Percentiles rank a stretch among this genome's conserved stretches.
Evolutionary conservation across 2,113 vertebrate species (phyloP).

Genomic region (Ophthalmolycus amberensis): DNA sequence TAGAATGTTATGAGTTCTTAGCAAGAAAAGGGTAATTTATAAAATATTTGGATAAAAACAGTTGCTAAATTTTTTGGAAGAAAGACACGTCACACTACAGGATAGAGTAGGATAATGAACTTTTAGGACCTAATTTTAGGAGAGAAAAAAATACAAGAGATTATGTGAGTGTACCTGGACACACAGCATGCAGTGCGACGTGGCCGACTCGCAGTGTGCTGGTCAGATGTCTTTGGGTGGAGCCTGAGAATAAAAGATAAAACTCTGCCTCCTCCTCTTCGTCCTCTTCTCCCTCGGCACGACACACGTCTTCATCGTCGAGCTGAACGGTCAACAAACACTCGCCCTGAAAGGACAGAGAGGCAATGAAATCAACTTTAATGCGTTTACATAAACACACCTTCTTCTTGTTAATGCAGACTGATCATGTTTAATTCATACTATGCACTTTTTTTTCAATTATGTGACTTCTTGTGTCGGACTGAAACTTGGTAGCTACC

Average conservation of each 20-base stretch:
- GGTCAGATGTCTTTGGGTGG: slow-evolving; percentile 88
- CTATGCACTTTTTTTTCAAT: too few species aligned
- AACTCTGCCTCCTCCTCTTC: slow-evolving; percentile 89
- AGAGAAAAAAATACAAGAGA: not conserved
- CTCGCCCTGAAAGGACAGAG: slow-evolving; percentile 83
- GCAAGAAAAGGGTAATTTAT: too few species aligned
- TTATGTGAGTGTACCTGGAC: slow-evolving; percentile 85
- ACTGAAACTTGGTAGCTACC: not conserved
- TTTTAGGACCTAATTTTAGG: not conserved
- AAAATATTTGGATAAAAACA: too few species aligned
- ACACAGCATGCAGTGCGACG: slow-evolving; percentile 88
- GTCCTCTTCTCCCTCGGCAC: slow-evolving; percentile 67
- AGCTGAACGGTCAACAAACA: slow-evolving; percentile 90
- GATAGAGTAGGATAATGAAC: not conserved
- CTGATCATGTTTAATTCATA: not conserved
- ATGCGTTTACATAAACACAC: not conserved
- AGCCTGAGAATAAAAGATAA: slow-evolving; percentile 91
- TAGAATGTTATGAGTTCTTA: not conserved
- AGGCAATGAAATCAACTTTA: not conserved
- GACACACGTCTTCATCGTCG: slow-evolving; percentile 80
- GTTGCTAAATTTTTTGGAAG: not conserved
- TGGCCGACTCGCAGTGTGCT: slow-evolving; percentile 87
- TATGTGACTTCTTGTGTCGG: too few species aligned
- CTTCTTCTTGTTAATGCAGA: not conserved
- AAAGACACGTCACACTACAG: not conserved